phyloP scores from a whole-genome alignment of 2,888 invertebrate species.

The Kryphioiulus occultus region DNA sequence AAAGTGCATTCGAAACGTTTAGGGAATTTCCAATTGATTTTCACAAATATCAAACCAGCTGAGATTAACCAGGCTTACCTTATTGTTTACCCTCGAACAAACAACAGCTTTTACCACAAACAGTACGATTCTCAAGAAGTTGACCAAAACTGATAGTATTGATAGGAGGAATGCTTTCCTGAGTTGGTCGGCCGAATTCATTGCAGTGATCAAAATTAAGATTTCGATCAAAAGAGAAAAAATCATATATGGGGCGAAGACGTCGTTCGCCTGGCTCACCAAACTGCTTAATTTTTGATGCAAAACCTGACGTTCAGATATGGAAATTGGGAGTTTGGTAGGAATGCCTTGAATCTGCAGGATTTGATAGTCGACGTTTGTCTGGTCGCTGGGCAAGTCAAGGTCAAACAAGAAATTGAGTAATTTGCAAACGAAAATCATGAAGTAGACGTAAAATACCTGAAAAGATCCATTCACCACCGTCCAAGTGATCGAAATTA shows the following conservation, averaged over 20 bases:
- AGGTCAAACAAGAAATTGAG: neutral
- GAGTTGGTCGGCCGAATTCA: neutral
- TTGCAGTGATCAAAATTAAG: neutral
- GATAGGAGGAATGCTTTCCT: neutral
- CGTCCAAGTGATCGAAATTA: neutral
- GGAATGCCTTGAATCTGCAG: neutral
- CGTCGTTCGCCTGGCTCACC: neutral
- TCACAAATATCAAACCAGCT: too few species aligned
- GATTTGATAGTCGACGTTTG: neutral
- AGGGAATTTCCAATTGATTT: too few species aligned
- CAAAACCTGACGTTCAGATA: neutral
- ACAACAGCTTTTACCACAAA: neutral
- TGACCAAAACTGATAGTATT: neutral
- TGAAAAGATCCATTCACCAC: neutral
- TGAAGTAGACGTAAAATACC: neutral
- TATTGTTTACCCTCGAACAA: neutral
- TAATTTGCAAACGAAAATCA: neutral
- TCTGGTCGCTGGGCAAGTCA: neutral
- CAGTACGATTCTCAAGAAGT: neutral
- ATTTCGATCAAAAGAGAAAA: neutral
- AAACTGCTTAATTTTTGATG: neutral
- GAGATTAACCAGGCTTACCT: neutral
- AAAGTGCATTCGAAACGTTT: too few species aligned
- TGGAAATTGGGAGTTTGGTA: neutral
- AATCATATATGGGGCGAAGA: neutral